Evolutionary conservation across 2,888 invertebrate species (phyloP), one percentile per base, ranked within the genome.

Genomic region (Chrysomela aeneicollis): DNA sequence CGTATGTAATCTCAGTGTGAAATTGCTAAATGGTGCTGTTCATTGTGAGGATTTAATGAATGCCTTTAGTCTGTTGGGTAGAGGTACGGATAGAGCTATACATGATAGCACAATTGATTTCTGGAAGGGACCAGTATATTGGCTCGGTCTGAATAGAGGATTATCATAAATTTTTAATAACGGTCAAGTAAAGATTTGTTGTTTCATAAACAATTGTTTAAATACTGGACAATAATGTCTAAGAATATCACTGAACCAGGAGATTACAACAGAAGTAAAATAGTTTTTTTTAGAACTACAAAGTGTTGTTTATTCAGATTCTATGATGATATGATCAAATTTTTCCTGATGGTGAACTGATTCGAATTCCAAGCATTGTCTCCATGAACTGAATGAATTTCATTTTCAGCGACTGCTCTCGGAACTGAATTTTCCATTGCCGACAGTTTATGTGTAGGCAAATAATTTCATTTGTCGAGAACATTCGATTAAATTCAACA

Each of bases 11-110:
- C 77, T 79, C 71, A 71, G 78, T 76, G 80, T 80, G 81, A 81
- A 82, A 82, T 82, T 82, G 81, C 72, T 80, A 80, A 82, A 81
- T 81, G 81, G 79, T 77, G 80, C 80, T 78, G 80, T 77, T 81
- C 81, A 81, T 81, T 82, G 81, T 82, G 79, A 78, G 79, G 81
- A 81, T 81, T 81, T 81, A 81, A 82, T 80, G 79, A 81, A 82
- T 82, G 79, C 79, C 78, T 80, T 78, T 75, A 64, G 73, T 77
- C 73, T 76, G 74, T 68, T 76, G 75, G 73, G 70, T 76, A 68
- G 72, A 57, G 63, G 57, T 61, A 64, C 51, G 76, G 72, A 69
- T 76, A 69, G 72, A 58, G 63, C 53, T 61, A 64, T 47, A 66
- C 37, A 53, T 37, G 55, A n/a, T n/a, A n/a, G 63, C n/a, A 32